phyloP scores from a whole-genome alignment of 37 sponge, comb jelly and placozoan genomes.

The Bolinopsis microptera region DNA sequence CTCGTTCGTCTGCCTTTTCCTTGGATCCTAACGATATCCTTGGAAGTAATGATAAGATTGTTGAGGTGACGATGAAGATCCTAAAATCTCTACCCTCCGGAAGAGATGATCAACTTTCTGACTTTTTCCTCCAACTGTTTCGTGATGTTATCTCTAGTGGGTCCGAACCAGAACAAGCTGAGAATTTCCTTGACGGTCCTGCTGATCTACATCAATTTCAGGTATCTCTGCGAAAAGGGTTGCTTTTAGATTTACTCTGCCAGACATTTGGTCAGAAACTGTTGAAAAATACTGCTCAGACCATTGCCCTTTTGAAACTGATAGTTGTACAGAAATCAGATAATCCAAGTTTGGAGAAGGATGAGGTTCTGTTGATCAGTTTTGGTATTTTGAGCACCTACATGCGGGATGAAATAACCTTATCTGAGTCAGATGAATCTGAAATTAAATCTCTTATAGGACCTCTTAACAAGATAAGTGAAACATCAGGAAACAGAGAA shows the following conservation, averaged over 20 bases:
- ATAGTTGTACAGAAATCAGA: slow-evolving; percentile 18
- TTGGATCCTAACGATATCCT: slow-evolving; percentile 53
- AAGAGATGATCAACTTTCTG: slow-evolving; percentile 21
- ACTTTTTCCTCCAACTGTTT: slow-evolving; percentile 8
- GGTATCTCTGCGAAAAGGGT: not conserved
- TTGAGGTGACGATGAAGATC: not conserved
- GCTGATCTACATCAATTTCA: slow-evolving; percentile 4
- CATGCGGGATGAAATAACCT: slow-evolving; percentile 46
- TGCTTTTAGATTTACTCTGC: slow-evolving; percentile 22
- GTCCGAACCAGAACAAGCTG: not conserved
- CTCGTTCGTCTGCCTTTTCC: not conserved
- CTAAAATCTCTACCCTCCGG: not conserved
- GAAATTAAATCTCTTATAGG: slow-evolving; percentile 14
- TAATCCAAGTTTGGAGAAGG: not conserved
- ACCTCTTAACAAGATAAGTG: not conserved
- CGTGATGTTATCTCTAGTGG: not conserved
- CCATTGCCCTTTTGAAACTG: slow-evolving; percentile 27
- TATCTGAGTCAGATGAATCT: not conserved
- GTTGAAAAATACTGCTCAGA: slow-evolving; percentile 8
- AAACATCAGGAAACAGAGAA: not conserved
- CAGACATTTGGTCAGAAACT: slow-evolving; percentile 46
- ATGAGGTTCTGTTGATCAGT: not conserved
- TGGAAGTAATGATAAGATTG: not conserved
- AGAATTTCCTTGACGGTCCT: slow-evolving; percentile 31
- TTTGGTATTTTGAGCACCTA: slow-evolving; percentile 63